phyloP scores from a whole-genome alignment of 2,113 vertebrate species.

The Cranoglanis bouderius region DNA sequence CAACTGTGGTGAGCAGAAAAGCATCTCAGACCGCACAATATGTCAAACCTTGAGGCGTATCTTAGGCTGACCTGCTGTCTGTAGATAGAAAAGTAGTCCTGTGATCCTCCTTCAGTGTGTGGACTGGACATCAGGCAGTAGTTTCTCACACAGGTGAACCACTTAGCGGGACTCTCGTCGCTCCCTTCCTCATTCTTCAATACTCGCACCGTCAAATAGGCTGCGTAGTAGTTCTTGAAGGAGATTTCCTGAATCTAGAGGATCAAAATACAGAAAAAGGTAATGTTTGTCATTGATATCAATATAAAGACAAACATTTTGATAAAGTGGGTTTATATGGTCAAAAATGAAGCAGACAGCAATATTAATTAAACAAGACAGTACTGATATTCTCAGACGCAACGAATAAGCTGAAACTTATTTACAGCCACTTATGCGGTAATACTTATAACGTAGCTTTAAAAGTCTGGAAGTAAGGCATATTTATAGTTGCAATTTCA shows the following conservation, averaged over 20 bases:
- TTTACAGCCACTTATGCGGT: background rate
- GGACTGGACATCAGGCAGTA: slow-evolving; percentile 85
- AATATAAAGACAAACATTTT: background rate
- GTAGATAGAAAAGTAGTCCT: slow-evolving; percentile 84
- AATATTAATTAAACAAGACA: background rate
- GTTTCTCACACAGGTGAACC: slow-evolving; percentile 83
- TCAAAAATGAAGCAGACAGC: background rate
- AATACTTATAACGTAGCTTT: background rate
- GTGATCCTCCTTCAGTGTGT: slow-evolving; percentile 86
- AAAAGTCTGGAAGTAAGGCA: background rate
- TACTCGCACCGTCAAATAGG: slow-evolving; percentile 83
- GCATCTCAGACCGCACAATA: background rate
- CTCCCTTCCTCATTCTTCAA: slow-evolving; percentile 64
- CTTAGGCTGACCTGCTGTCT: slow-evolving; percentile 78
- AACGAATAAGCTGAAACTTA: background rate
- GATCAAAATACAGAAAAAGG: background rate
- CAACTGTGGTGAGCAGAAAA: background rate
- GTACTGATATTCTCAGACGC: background rate
- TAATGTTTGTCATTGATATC: background rate
- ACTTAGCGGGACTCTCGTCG: slow-evolving; percentile 65
- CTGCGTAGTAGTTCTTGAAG: slow-evolving; percentile 93
- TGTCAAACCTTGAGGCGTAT: background rate
- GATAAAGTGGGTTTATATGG: background rate
- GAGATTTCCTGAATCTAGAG: slow-evolving; percentile 82
- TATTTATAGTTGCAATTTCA: background rate